Evolutionary conservation across 92 coral and sea anemone species (phyloP).

Genomic region (Virgularia gustaviana): DNA sequence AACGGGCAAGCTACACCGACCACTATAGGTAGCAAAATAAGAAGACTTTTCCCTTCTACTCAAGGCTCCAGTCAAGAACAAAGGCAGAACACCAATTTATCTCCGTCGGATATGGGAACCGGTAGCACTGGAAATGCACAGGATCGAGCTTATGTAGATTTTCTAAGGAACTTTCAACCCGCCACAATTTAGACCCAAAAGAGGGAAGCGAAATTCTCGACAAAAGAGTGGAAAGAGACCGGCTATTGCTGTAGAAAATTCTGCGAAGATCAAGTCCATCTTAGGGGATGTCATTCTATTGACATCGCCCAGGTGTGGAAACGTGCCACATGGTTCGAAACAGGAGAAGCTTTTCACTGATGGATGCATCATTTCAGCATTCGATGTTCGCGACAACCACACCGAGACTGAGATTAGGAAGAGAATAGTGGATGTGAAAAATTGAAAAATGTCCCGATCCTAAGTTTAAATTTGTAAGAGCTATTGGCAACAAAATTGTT

Average conservation of each 20-base stretch:
- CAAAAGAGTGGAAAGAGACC: slow-evolving; percentile 8
- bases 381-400: background rate
- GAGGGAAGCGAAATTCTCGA: background rate
- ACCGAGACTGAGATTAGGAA: background rate
- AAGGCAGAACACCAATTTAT: too few species aligned
- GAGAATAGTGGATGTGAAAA: background rate
- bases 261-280: background rate
- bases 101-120: background rate
- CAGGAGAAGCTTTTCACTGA: background rate
- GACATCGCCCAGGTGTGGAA: background rate
- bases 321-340: background rate
- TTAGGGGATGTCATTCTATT: slow-evolving; percentile 1
- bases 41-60: background rate
- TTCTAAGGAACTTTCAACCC: background rate
- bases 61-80: too few species aligned
- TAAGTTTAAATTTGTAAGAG: background rate
- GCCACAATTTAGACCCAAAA: background rate
- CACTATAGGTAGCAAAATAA: background rate
- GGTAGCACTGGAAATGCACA: background rate
- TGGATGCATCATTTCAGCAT: slow-evolving; percentile 6
- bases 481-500: background rate
- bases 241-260: background rate
- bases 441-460: background rate
- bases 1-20: background rate
- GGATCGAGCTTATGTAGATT: background rate